phyloP scores from a whole-genome alignment of 2,888 invertebrate genomes.

The Athetis lepigone region DNA sequence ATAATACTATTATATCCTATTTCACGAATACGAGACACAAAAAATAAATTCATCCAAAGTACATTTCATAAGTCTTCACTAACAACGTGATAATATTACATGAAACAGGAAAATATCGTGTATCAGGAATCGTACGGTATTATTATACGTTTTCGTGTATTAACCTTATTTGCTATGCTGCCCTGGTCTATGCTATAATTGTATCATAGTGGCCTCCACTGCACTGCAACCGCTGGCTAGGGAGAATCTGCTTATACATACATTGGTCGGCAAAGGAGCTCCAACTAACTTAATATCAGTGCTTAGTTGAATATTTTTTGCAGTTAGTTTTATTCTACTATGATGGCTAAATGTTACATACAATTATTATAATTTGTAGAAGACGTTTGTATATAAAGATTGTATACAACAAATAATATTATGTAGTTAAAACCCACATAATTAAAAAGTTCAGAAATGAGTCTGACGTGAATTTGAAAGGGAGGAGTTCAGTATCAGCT shows the following conservation, averaged over 20 bases:
- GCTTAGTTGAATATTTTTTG: background rate
- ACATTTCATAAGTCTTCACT: slow-evolving; percentile 81
- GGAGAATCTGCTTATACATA: slow-evolving; percentile 6
- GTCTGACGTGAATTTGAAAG: background rate
- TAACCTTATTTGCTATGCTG: slow-evolving; percentile 53
- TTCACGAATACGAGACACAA: slow-evolving; percentile 73
- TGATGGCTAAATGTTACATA: too few relatives aligned
- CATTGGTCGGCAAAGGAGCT: background rate
- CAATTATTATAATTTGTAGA: too few relatives aligned
- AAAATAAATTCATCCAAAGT: slow-evolving; percentile 76
- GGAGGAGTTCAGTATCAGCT: background rate
- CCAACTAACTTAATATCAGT: background rate
- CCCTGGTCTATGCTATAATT: slow-evolving; percentile 40
- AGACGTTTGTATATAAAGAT: too few relatives aligned
- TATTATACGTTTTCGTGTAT: slow-evolving; percentile 40
- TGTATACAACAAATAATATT: too few relatives aligned
- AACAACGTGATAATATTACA: slow-evolving; percentile 82
- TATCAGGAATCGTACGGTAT: slow-evolving; percentile 68
- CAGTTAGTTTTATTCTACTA: background rate
- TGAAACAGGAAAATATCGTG: slow-evolving; percentile 77
- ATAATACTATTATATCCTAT: slow-evolving; percentile 75
- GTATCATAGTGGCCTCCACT: slow-evolving; percentile 10
- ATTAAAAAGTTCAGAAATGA: background rate
- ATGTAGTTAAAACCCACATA: background rate
- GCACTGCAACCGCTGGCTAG: background rate